Base-by-base conservation (phyloP, 1,140 invertebrate genomes). In the Scaptomyza hsui region DNA sequence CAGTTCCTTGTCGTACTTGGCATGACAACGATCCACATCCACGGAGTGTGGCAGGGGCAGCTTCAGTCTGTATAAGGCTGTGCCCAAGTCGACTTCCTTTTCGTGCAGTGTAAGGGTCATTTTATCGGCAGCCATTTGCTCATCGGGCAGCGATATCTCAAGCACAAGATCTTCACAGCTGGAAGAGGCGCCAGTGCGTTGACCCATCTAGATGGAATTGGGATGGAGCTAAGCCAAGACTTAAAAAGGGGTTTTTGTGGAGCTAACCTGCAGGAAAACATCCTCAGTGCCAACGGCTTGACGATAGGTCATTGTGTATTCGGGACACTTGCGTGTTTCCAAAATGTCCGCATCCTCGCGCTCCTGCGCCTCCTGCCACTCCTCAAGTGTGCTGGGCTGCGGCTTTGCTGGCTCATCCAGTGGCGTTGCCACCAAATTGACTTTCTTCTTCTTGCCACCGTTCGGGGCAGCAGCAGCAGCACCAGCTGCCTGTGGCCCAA, bases 151-250 rank as follows among this genome's bases (percentile, higher is more conserved):
- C 70, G 94, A 92, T 5, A 98, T 93, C 53, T 93, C 93, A 0
- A 98, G 91, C 2, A 97, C 93, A 89, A 98, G 94, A 90, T 96
- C 95, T 89, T 98, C 97, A 90, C 97, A 98, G 85, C 97, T 97
- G 0, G 96, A 93, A 1, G 96, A 95, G 0, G 94, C 92, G 24
- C 95, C 94, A 6, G 95, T 97, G 91, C 97, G 98, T 60, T 94
- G 94, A 0, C 96, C 95, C 94, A 98, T 96, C 95, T 97, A 81
- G 32, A 10, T 55, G 42, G n/a, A 55, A 10, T 13, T 9, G 26
- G 6, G 26, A 4, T 5, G 5, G 1, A 52, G 55, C 69, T 35
- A 15, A 32, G 13, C 2, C 18, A 55, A 4, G 24, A 39, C 15
- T 24, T 26, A 12, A 55, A 15, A n/a, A 6, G 6, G 21, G 26